A percentile compares a stretch with the other conserved stretches of the same genome.
Evolutionary conservation across 2,888 invertebrate species (phyloP).

Genomic region (Diabrotica balteata): DNA sequence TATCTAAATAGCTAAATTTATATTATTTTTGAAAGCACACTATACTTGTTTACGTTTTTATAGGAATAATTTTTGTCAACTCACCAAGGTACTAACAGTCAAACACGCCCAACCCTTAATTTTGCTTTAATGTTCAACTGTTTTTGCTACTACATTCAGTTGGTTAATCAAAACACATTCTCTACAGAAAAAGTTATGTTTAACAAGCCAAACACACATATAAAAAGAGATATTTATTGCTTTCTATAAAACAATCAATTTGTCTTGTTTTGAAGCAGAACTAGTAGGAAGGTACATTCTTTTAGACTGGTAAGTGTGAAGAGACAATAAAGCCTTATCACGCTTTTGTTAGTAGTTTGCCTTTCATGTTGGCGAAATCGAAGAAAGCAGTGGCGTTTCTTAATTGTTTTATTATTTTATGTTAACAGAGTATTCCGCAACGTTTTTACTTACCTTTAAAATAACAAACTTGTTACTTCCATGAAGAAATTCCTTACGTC

Average conservation of each 20-base stretch:
- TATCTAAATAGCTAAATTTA: no score
- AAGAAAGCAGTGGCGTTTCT: slow-evolving; percentile 1
- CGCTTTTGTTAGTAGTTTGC: not conserved
- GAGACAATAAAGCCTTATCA: slow-evolving; percentile 4
- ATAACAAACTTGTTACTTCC: no score
- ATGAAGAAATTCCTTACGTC: no score
- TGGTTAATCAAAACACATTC: slow-evolving; percentile 16
- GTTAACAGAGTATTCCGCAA: no score
- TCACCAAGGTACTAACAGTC: no score
- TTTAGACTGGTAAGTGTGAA: not conserved
- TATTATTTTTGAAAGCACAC: no score
- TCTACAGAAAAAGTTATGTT: slow-evolving; percentile 2
- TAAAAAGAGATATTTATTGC: slow-evolving; percentile 12
- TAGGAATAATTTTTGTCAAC: no score
- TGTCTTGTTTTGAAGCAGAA: slow-evolving; percentile 13
- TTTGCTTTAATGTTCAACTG: no score
- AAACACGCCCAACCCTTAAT: no score
- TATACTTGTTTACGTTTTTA: no score
- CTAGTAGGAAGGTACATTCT: not conserved
- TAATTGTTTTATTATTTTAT: no score
- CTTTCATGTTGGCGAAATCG: slow-evolving; percentile 1
- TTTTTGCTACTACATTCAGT: not conserved
- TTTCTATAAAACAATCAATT: slow-evolving; percentile 18
- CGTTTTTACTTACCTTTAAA: no score
- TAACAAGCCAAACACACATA: slow-evolving; percentile 7